phyloP scores from a whole-genome alignment of 2,888 invertebrate species.

The Meganola albula region DNA sequence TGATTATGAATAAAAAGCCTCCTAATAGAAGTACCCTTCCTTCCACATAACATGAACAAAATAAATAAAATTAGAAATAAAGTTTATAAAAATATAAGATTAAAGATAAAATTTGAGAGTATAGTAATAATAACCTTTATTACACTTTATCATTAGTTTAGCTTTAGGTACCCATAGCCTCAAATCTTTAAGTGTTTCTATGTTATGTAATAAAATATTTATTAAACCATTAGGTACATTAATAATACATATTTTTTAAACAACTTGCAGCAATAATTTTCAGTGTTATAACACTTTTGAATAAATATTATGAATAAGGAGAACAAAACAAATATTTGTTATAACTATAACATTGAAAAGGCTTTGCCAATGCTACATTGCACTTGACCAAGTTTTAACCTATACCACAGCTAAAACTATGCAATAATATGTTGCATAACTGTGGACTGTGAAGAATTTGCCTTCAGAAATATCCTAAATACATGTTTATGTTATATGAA shows the following conservation, averaged over 20 bases:
- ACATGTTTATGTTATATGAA: constrained; percentile 26
- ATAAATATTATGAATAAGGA: constrained; percentile 54
- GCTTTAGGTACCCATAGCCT: constrained; percentile 46
- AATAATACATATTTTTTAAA: constrained; percentile 34
- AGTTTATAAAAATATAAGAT: constrained; percentile 30
- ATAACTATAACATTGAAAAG: constrained; percentile 59
- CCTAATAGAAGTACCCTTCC: constrained; percentile 51
- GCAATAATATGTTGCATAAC: constrained; percentile 36
- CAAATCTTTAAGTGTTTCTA: constrained; percentile 38
- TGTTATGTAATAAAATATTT: constrained; percentile 28
- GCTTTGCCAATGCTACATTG: constrained; percentile 71
- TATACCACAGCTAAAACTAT: constrained; percentile 41
- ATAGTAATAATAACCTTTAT: constrained; percentile 29
- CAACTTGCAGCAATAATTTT: constrained; percentile 55
- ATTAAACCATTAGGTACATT: constrained; percentile 36
- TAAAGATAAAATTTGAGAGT: constrained; percentile 42
- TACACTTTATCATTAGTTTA: constrained; percentile 31
- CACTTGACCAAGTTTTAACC: constrained; percentile 54
- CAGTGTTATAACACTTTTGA: constrained; percentile 63
- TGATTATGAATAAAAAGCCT: constrained; percentile 61
- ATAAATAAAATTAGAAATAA: constrained; percentile 48
- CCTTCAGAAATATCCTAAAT: constrained; percentile 45
- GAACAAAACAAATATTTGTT: constrained; percentile 52
- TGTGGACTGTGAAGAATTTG: constrained; percentile 35
- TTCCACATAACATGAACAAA: constrained; percentile 52